Base-by-base conservation (phyloP, 1,140 invertebrate genomes). In the Cylas formicarius region DNA sequence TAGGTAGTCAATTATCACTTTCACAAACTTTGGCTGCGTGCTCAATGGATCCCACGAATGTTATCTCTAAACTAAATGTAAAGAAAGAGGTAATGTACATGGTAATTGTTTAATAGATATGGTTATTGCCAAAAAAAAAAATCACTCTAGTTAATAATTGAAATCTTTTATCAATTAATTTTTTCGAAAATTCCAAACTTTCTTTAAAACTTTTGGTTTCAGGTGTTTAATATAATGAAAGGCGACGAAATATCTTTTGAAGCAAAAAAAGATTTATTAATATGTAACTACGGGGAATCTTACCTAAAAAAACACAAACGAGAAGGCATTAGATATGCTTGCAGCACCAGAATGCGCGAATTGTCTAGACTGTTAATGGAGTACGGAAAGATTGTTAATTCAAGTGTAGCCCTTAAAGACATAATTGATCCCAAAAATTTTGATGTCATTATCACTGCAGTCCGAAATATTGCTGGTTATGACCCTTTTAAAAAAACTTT, bases 241-340 rank as follows among this genome's bases (percentile, higher is more conserved):
- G 45, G 39, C 10, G 50, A 52, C 29, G 45, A 44, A n/a, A 44
- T 52, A 21, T 10, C 45, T 19, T 52, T 52, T 18, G 48, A 32
- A 34, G 48, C 48, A 9, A 52, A 52, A 39, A 52, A 52, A 42
- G 45, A 48, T 49, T 27, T 53, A 9, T 39, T 53, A 6, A 53
- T 50, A 32, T 36, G 20, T 17, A 11, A 50, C 20, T 50, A 49
- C 32, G 50, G 50, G 14, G 38, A 52, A 26, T 52, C 41, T 17
- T 49, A 52, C 36, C 35, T 53, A 36, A 53, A 53, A 36, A 37
- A 50, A 37, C 50, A 53, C 39, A 53, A 45, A 20, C 28, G 26
- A 27, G 28, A 43, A 37, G 9, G 28, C 28, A 48, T 35, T 27
- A 34, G 14, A 11, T 48, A 52, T 46, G 13, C 40, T 2, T 52